These are phyloP conservation scores for Acanthosepion esculentum DNA, from an alignment of 2,888 invertebrate genomes.

Conservation along the genomic window DNA sequence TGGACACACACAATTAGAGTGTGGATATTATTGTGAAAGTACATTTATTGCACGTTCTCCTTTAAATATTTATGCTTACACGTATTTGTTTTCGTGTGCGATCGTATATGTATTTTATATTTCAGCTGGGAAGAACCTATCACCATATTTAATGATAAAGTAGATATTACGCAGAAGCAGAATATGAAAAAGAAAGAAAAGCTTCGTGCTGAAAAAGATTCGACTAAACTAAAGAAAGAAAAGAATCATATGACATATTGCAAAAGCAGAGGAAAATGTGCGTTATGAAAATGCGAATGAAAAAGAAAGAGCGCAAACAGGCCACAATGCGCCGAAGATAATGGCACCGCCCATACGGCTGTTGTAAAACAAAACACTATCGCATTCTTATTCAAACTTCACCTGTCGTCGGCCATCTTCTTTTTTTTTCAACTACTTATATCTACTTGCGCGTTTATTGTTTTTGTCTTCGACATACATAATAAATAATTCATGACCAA, in stretches of 20 bases:
- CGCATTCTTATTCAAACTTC: background rate
- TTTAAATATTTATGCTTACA: too few relatives aligned
- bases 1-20: too few relatives aligned
- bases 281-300: background rate
- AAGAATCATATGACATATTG: background rate
- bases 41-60: too few relatives aligned
- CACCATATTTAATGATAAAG: background rate
- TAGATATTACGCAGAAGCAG: background rate
- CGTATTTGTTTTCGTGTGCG: too few relatives aligned
- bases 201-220: background rate
- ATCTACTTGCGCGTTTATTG: background rate
- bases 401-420: background rate
- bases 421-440: background rate
- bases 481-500: background rate
- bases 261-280: background rate
- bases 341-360: background rate
- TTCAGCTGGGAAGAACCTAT: too few relatives aligned
- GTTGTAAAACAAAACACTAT: background rate
- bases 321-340: background rate
- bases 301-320: too few relatives aligned
- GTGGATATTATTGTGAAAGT: too few relatives aligned
- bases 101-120: too few relatives aligned
- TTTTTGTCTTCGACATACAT: background rate
- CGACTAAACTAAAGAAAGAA: background rate
- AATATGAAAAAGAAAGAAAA: background rate